A percentile compares a stretch with the other conserved stretches of the same genome.
Evolutionary conservation across 2,797 vertebrate genomes (phyloP).

Genomic region (Bovichtus variegatus): DNA sequence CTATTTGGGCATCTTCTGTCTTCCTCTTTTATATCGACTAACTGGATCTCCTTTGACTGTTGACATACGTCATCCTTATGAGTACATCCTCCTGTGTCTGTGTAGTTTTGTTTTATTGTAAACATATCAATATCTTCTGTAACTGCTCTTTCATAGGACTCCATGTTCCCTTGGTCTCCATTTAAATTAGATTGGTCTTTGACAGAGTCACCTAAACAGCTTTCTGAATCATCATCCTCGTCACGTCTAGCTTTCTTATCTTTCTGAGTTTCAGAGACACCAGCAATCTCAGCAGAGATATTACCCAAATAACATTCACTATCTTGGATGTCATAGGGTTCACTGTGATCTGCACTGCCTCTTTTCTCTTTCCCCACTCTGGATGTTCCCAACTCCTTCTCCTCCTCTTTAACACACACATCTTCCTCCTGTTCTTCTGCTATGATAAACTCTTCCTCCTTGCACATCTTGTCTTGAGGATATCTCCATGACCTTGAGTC

Average conservation of each 20-base stretch:
- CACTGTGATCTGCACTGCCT: background rate
- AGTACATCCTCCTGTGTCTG: background rate
- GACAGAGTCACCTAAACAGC: background rate
- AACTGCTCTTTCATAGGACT: background rate
- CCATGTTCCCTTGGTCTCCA: background rate
- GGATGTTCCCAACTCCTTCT: background rate
- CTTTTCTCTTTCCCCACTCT: background rate
- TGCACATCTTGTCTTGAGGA: constrained; percentile 21
- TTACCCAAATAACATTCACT: background rate
- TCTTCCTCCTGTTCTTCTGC: background rate
- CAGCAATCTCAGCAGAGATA: constrained; percentile 16
- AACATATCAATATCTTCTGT: background rate
- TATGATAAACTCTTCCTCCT: background rate
- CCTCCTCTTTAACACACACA: background rate
- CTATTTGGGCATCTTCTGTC: background rate
- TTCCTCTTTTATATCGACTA: background rate
- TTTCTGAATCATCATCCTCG: background rate
- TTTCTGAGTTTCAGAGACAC: constrained; percentile 10
- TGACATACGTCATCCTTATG: background rate
- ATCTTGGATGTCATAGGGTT: constrained; percentile 4
- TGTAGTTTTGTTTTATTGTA: background rate
- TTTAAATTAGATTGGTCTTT: background rate
- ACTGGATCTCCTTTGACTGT: constrained; percentile 1
- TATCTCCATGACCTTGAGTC: constrained; percentile 69
- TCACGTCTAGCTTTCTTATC: background rate